These are phyloP conservation scores for Eupelmus urozonus DNA, from an alignment of 2,888 invertebrate genomes.

Conservation along the genomic window DNA sequence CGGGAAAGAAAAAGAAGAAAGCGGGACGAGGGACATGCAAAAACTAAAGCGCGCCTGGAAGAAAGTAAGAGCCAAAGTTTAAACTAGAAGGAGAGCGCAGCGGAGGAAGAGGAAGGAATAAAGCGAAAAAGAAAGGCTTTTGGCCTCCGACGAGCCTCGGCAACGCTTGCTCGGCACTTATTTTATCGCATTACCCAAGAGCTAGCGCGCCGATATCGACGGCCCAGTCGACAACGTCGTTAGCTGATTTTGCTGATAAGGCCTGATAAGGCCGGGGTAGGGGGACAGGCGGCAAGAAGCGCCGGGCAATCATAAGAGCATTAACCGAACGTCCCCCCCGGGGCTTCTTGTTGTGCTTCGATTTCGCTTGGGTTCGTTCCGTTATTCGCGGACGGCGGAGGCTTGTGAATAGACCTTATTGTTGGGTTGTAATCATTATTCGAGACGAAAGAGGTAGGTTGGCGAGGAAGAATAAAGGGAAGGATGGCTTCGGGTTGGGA, in stretches of 20 bases:
- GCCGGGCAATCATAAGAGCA: slow-evolving; percentile 43
- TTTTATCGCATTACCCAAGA: slow-evolving; percentile 62
- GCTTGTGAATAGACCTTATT: slow-evolving; percentile 26
- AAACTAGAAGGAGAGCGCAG: neutral
- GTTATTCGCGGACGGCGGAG: slow-evolving; percentile 5
- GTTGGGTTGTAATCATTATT: slow-evolving; percentile 36
- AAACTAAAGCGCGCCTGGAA: neutral
- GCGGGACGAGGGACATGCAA: neutral
- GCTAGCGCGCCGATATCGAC: slow-evolving; percentile 36
- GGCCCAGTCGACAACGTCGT: slow-evolving; percentile 61
- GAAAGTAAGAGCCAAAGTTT: slow-evolving; percentile 1
- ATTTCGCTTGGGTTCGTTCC: slow-evolving; percentile 45
- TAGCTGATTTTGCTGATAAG: slow-evolving; percentile 47
- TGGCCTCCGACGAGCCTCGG: slow-evolving; percentile 10
- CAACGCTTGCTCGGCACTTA: slow-evolving; percentile 62
- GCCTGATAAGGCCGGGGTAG: slow-evolving; percentile 64
- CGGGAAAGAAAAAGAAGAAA: neutral
- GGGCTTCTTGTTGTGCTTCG: slow-evolving; percentile 34
- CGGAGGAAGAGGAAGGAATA: slow-evolving; percentile 16
- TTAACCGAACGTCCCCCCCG: slow-evolving; percentile 32
- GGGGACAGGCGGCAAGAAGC: slow-evolving; percentile 22
- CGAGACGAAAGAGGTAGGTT: too few relatives aligned
- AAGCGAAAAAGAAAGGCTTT: slow-evolving; percentile 12
- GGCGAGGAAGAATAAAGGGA: too few relatives aligned
- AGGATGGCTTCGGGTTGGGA: too few relatives aligned